These are phyloP conservation scores for Ophraella communa DNA, from an alignment of 2,888 invertebrate genomes.

Conservation along the genomic window DNA sequence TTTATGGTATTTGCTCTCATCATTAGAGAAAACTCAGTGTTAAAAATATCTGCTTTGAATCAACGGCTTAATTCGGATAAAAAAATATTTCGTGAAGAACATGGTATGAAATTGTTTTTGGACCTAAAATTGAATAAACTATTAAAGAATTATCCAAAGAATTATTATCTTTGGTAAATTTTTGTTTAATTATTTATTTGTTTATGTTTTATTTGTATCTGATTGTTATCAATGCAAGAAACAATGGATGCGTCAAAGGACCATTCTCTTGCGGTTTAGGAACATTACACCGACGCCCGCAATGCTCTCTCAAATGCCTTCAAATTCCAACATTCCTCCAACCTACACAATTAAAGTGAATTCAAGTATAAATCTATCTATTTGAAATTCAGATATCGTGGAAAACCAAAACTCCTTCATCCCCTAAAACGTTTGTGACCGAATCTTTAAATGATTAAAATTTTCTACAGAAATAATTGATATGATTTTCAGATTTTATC, in stretches of 20 bases:
- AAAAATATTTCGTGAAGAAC: too few relatives aligned
- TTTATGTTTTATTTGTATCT: too few relatives aligned
- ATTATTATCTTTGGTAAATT: too few relatives aligned
- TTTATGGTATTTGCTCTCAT: not conserved
- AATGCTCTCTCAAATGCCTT: not conserved
- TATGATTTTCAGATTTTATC: not conserved
- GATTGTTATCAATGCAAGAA: too few relatives aligned
- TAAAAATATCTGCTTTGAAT: not conserved
- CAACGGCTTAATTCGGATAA: not conserved
- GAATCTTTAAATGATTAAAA: not conserved
- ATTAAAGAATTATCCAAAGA: too few relatives aligned
- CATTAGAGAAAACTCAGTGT: slow-evolving; percentile 10
- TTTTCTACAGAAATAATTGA: not conserved
- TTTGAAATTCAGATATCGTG: slow-evolving; percentile 6
- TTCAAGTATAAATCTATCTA: not conserved
- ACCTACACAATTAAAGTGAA: not conserved
- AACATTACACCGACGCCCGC: not conserved
- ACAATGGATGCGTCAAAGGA: too few relatives aligned
- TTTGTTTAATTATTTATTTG: too few relatives aligned
- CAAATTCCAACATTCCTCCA: not conserved
- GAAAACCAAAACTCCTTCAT: not conserved
- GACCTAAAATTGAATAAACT: too few relatives aligned
- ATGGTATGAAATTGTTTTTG: too few relatives aligned
- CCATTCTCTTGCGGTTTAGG: not conserved
- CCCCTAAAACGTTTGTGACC: not conserved